Conservation (phyloP, 2,797 vertebrate species). For the Micrastur ruficollis region DNA sequence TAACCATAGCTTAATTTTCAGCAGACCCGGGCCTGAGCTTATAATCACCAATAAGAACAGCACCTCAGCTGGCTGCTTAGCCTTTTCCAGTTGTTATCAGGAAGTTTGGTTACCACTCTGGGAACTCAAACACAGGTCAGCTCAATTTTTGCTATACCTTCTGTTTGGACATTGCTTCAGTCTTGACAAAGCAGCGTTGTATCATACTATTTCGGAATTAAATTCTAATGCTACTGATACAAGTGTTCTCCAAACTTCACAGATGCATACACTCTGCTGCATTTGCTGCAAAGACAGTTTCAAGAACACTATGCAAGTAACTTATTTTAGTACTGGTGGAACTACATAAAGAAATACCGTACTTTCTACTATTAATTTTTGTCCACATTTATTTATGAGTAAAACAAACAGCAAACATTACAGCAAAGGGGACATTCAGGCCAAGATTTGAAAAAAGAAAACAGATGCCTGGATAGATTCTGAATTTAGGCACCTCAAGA, state of each 20-base stretch:
- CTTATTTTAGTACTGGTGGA: neutral
- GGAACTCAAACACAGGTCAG: neutral
- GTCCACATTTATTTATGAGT: constrained; percentile 54
- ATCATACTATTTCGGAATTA: neutral
- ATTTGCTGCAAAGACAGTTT: neutral
- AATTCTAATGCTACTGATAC: neutral
- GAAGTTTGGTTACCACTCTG: neutral
- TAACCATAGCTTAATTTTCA: neutral
- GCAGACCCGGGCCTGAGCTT: neutral
- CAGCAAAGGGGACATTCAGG: constrained; percentile 13
- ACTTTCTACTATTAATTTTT: constrained; percentile 9
- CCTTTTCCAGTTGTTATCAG: neutral
- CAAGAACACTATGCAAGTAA: neutral
- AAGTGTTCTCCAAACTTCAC: neutral
- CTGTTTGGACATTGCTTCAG: neutral
- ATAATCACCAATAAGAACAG: neutral
- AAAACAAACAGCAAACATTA: constrained; percentile 53
- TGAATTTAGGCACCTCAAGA: neutral
- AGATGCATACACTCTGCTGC: neutral
- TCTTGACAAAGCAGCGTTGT: neutral
- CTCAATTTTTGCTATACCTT: neutral
- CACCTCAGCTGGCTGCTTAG: neutral
- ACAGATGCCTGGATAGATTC: neutral
- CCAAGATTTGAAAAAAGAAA: neutral
- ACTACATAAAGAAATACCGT: neutral